Percentiles rank a stretch among this genome's conserved stretches.
Conservation (phyloP, 2,797 vertebrate species). For the Lindbergichthys nudifrons region DNA sequence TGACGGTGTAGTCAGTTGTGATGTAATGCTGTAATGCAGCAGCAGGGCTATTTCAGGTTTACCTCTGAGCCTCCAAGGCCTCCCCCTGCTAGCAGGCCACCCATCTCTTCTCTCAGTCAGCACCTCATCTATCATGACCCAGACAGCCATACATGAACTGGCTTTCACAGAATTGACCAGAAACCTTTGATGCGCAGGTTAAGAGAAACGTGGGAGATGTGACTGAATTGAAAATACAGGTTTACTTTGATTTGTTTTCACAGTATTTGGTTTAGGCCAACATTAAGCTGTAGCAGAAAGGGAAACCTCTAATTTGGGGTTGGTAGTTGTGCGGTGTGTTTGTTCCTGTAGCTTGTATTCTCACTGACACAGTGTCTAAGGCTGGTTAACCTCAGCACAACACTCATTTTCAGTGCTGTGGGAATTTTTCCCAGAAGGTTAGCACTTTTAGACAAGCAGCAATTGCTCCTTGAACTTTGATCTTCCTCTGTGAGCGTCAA, state of each 20-base stretch:
- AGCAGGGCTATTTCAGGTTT: slow-evolving; percentile 77
- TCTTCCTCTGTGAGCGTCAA: slow-evolving; percentile 57
- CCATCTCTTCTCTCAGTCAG: slow-evolving; percentile 71
- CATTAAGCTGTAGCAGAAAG: slow-evolving; percentile 33
- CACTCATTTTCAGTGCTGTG: slow-evolving; percentile 64
- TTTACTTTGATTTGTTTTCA: slow-evolving; percentile 40
- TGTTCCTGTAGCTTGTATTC: slow-evolving; percentile 40
- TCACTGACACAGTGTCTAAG: slow-evolving; percentile 57
- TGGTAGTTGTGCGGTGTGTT: slow-evolving; percentile 47
- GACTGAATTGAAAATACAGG: slow-evolving; percentile 40
- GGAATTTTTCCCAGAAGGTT: slow-evolving; percentile 69
- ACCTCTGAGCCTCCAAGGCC: slow-evolving; percentile 71
- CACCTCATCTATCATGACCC: slow-evolving; percentile 68
- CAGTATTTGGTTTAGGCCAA: slow-evolving; percentile 34
- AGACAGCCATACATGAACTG: slow-evolving; percentile 47
- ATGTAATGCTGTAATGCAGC: slow-evolving; percentile 76
- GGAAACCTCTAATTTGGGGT: slow-evolving; percentile 60
- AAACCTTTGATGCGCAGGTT: slow-evolving; percentile 32
- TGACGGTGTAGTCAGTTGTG: slow-evolving; percentile 70
- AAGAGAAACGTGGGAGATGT: slow-evolving; percentile 9
- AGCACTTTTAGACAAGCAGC: slow-evolving; percentile 28
- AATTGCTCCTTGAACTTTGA: slow-evolving; percentile 75
- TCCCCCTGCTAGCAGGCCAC: slow-evolving; percentile 67
- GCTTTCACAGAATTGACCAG: slow-evolving; percentile 55
- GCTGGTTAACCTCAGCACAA: slow-evolving; percentile 67